Percentiles rank a stretch among this genome's conserved stretches.
Evolutionary conservation across 2,888 invertebrate species (phyloP).

Genomic region (Napeogenes inachia): DNA sequence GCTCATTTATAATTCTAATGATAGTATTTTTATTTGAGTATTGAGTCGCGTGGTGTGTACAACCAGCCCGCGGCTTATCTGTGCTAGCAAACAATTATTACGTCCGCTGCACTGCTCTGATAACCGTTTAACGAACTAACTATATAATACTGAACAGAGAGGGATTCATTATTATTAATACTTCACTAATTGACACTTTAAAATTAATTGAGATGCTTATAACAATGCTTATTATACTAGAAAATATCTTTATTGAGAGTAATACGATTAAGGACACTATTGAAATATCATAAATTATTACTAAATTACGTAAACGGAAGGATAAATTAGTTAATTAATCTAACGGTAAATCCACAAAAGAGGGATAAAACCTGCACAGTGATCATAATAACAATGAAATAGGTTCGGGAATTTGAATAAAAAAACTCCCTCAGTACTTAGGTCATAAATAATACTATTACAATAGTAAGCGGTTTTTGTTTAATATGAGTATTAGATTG

Average conservation of each 20-base stretch:
- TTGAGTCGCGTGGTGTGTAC: neutral
- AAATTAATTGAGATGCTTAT: no score
- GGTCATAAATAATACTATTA: no score
- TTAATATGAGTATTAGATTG: neutral
- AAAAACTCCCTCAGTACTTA: no score
- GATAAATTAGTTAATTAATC: neutral
- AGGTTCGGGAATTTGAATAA: no score
- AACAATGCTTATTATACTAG: no score
- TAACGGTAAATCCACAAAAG: neutral
- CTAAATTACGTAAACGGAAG: slow-evolving; percentile 1
- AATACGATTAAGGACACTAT: neutral
- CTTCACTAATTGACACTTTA: no score
- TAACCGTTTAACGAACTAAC: slow-evolving; percentile 14
- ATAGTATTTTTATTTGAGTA: no score
- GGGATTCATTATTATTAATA: neutral
- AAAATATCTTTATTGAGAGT: no score
- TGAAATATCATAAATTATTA: neutral
- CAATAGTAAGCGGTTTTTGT: no score
- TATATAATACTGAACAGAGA: slow-evolving; percentile 8
- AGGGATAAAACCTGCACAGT: neutral
- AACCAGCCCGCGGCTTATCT: slow-evolving; percentile 23
- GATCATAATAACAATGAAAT: no score
- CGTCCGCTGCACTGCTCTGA: slow-evolving; percentile 16
- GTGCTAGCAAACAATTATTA: slow-evolving; percentile 24
- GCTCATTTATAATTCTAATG: no score